phyloP scores from a whole-genome alignment of 2,113 vertebrate genomes.

The Phalacrocorax aristotelis region DNA sequence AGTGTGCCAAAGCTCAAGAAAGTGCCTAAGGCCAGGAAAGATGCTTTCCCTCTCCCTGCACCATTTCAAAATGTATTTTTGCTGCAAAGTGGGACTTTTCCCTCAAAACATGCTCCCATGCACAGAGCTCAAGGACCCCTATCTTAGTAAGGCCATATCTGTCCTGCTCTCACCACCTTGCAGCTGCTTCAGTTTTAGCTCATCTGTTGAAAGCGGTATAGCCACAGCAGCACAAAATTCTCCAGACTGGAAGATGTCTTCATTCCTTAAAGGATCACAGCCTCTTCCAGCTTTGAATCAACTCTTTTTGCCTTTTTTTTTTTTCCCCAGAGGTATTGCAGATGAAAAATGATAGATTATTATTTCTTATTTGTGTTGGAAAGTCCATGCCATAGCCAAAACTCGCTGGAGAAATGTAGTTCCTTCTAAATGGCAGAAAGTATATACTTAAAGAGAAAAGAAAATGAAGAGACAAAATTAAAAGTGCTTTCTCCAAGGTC shows the following conservation, averaged over 20 bases:
- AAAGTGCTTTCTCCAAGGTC: background rate
- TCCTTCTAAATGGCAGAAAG: background rate
- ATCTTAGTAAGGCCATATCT: fast-evolving
- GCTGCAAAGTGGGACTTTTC: background rate
- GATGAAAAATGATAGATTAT: background rate
- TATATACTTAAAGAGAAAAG: background rate
- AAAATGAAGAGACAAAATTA: background rate
- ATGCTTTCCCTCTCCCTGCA: background rate
- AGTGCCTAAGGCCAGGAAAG: too few species aligned
- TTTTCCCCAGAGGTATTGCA: background rate
- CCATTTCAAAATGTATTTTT: background rate
- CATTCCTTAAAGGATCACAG: background rate
- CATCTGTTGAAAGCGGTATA: background rate
- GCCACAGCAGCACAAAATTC: background rate
- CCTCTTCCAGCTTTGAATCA: background rate
- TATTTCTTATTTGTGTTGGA: background rate
- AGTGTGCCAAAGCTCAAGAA: fast-evolving
- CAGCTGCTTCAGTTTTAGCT: background rate
- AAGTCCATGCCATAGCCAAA: background rate
- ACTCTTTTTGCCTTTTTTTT: background rate
- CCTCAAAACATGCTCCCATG: fast-evolving
- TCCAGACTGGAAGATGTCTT: background rate
- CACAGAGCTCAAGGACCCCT: fast-evolving
- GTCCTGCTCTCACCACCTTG: background rate
- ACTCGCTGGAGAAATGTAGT: background rate